A percentile compares a stretch with the other conserved stretches of the same genome.
These are phyloP conservation scores for Drosophila nigritarsus DNA, from an alignment of 2,888 invertebrate genomes.

Conservation along the genomic window DNA sequence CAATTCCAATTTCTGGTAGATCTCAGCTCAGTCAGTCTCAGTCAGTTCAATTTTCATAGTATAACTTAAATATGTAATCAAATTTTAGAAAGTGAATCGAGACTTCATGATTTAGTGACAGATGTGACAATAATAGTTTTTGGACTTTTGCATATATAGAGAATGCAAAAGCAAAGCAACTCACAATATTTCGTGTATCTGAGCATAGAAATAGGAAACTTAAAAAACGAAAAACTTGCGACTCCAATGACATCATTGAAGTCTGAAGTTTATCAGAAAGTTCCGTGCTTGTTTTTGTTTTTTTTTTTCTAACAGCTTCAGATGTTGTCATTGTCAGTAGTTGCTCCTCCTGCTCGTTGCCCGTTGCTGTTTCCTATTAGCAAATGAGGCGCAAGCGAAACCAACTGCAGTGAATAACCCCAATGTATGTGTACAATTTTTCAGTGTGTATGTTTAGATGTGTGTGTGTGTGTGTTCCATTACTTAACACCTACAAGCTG, in stretches of 20 bases:
- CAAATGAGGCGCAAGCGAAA: slow-evolving; percentile 51
- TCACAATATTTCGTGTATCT: neutral
- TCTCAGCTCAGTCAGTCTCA: neutral
- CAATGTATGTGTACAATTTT: slow-evolving; percentile 24
- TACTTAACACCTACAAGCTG: slow-evolving; percentile 72
- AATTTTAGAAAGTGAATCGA: neutral
- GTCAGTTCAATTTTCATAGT: neutral
- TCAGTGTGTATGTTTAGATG: slow-evolving; percentile 23
- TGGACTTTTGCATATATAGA: neutral
- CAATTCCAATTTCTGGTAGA: neutral
- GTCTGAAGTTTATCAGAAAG: slow-evolving; percentile 26
- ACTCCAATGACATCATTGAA: slow-evolving; percentile 48
- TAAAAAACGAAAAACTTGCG: slow-evolving; percentile 14
- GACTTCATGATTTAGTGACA: neutral
- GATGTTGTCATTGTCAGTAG: slow-evolving; percentile 55
- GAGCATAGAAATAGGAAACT: neutral
- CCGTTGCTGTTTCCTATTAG: slow-evolving; percentile 34
- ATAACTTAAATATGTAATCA: neutral
- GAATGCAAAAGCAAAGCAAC: neutral
- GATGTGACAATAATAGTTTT: neutral
- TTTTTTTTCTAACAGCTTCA: slow-evolving; percentile 21
- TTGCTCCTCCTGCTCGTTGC: neutral
- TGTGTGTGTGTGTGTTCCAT: slow-evolving; percentile 44
- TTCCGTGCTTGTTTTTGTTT: slow-evolving; percentile 13
- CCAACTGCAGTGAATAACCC: slow-evolving; percentile 64